Conservation (phyloP, 2,888 invertebrate genomes). For the Oscheius sp. region DNA sequence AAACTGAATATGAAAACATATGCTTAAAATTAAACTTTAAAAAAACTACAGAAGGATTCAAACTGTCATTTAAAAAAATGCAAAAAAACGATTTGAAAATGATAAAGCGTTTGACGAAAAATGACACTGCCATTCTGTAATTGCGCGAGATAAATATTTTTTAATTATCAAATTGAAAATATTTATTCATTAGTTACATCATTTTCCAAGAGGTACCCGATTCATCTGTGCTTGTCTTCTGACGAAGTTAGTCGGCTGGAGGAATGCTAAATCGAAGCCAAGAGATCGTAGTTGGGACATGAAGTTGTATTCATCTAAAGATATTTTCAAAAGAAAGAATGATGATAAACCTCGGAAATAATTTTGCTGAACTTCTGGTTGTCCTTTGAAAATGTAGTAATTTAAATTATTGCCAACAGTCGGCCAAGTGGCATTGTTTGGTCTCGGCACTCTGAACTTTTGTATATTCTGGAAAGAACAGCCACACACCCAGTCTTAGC, state of each 20-base stretch:
- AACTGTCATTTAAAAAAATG: background rate
- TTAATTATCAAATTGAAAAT: background rate
- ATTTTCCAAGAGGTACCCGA: background rate
- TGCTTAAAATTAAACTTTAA: too few relatives aligned
- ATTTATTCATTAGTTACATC: background rate
- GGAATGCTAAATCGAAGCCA: conserved; percentile 3
- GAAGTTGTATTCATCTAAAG: conserved; percentile 17
- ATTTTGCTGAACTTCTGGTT: conserved; percentile 18
- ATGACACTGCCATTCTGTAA: background rate
- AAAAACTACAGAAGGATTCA: background rate
- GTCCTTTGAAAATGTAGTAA: conserved; percentile 19
- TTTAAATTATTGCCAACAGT: conserved; percentile 11
- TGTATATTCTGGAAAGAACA: background rate
- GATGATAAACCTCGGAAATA: background rate
- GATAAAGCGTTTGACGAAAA: background rate
- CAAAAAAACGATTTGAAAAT: background rate
- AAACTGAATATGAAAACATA: too few relatives aligned
- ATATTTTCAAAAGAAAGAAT: background rate
- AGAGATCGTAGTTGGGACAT: conserved; percentile 4
- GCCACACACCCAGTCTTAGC: conserved; percentile 26
- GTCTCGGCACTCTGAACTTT: background rate
- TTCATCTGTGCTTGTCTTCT: background rate
- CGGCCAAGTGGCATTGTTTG: conserved; percentile 4
- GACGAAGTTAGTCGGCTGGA: background rate
- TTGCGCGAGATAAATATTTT: background rate